phyloP scores from a whole-genome alignment of 2,113 vertebrate genomes.

The Cacatua alba region DNA sequence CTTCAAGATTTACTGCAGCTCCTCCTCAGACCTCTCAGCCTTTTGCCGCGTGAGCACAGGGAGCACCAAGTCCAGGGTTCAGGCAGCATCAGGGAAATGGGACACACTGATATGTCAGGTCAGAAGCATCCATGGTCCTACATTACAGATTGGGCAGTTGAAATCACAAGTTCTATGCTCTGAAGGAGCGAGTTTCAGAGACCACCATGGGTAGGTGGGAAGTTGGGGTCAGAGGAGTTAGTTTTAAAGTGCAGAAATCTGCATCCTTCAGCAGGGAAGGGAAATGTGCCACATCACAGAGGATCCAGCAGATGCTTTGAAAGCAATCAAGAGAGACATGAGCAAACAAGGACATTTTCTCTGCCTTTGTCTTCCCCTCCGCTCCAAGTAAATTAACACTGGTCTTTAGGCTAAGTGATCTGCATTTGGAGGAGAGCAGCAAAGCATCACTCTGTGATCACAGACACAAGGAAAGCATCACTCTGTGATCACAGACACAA shows the following conservation, averaged over 20 bases:
- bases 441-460: background rate
- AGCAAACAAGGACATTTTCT: background rate
- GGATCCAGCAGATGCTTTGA: background rate
- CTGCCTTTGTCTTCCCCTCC: background rate
- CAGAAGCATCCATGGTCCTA: background rate
- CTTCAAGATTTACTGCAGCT: background rate
- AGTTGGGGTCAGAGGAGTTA: background rate
- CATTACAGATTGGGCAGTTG: background rate
- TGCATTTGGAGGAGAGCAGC: background rate
- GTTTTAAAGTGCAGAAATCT: background rate
- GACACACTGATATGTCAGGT: background rate
- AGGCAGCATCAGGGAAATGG: background rate
- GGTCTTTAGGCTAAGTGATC: background rate
- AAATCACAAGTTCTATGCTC: background rate
- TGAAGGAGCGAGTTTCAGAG: rapidly evolving
- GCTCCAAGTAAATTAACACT: background rate
- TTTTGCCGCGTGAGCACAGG: background rate
- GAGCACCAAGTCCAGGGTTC: background rate
- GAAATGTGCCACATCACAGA: background rate
- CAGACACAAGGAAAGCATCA: background rate
- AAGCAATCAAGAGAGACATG: background rate
- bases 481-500: rapidly evolving
- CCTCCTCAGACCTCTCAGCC: background rate
- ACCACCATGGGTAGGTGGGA: background rate
- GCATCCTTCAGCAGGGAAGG: background rate